Percentiles rank a stretch among this genome's conserved stretches.
These are phyloP conservation scores for Steatocranus sp. DNA, from an alignment of 2,797 vertebrate genomes.

Conservation along the genomic window DNA sequence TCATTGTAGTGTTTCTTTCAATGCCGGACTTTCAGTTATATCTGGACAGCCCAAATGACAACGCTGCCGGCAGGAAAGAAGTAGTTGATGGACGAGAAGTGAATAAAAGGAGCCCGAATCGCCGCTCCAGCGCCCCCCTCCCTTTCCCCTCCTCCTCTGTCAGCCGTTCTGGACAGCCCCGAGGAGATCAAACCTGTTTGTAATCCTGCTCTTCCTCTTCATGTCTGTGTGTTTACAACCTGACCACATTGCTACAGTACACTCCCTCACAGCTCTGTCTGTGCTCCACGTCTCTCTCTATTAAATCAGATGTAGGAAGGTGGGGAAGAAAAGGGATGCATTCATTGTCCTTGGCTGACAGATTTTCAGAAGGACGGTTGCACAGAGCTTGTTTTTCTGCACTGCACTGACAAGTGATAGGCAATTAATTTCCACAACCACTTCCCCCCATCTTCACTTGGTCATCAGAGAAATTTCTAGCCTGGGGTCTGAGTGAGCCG, in stretches of 20 bases:
- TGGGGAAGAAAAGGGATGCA: constrained; percentile 30
- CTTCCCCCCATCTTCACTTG: background rate
- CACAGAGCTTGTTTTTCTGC: constrained; percentile 23
- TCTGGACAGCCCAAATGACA: constrained; percentile 68
- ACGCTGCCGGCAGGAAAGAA: constrained; percentile 57
- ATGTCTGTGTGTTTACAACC: constrained; percentile 70
- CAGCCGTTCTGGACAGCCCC: constrained; percentile 62
- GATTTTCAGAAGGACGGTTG: constrained; percentile 28
- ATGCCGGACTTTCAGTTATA: constrained; percentile 48
- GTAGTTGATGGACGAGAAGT: constrained; percentile 39
- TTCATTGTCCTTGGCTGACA: constrained; percentile 69
- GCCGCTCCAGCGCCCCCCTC: accelerated
- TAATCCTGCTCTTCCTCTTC: constrained; percentile 57
- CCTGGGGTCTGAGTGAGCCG: constrained; percentile 11
- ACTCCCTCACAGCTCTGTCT: constrained; percentile 47
- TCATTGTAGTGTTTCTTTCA: constrained; percentile 44
- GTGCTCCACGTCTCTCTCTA: constrained; percentile 57
- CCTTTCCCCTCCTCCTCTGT: constrained; percentile 29
- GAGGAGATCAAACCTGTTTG: constrained; percentile 72
- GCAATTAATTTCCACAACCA: constrained; percentile 59
- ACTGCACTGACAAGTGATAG: constrained; percentile 60
- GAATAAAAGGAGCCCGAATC: constrained; percentile 52
- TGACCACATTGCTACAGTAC: constrained; percentile 56
- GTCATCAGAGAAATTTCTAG: constrained; percentile 27
- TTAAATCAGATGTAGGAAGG: constrained; percentile 53